phyloP scores from a whole-genome alignment of 2,888 invertebrate species.

The Scelioninae gen. 1 region DNA sequence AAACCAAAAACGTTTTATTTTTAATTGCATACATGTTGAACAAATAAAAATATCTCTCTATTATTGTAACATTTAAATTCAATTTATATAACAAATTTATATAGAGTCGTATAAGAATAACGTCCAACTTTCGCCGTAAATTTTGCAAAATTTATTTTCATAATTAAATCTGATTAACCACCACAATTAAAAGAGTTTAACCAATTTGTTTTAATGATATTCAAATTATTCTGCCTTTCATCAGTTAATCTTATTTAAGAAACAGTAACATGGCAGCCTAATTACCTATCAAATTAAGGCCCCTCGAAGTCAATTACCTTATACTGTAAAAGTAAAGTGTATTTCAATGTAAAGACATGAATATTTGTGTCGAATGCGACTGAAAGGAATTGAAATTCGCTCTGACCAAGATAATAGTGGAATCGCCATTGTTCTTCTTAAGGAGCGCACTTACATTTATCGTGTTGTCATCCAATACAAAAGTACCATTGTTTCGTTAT shows the following conservation, averaged over 20 bases:
- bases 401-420: slow-evolving; percentile 59
- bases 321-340: slow-evolving; percentile 45
- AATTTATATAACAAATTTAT: too few species aligned
- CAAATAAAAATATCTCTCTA: background rate
- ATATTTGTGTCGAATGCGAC: slow-evolving; percentile 53
- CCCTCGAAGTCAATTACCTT: slow-evolving; percentile 41
- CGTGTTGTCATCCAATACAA: slow-evolving; percentile 71
- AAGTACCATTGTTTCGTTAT: slow-evolving; percentile 77
- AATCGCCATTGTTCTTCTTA: slow-evolving; percentile 71
- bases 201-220: slow-evolving; percentile 34
- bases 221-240: slow-evolving; percentile 35
- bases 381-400: slow-evolving; percentile 69
- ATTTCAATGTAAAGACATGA: slow-evolving; percentile 49
- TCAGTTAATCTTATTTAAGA: slow-evolving; percentile 20
- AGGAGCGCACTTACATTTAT: slow-evolving; percentile 73
- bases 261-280: slow-evolving; percentile 48
- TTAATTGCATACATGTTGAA: slow-evolving; percentile 1
- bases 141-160: slow-evolving; percentile 13
- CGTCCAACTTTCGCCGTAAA: background rate
- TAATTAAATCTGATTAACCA: slow-evolving; percentile 18
- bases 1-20: background rate
- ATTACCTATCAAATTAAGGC: slow-evolving; percentile 61
- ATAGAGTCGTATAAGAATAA: background rate
- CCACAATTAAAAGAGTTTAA: slow-evolving; percentile 12
- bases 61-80: too few species aligned